A percentile compares a stretch with the other conserved stretches of the same genome.
Evolutionary conservation across 2,797 vertebrate genomes (phyloP).

Genomic region (Sphaeramia orbicularis): DNA sequence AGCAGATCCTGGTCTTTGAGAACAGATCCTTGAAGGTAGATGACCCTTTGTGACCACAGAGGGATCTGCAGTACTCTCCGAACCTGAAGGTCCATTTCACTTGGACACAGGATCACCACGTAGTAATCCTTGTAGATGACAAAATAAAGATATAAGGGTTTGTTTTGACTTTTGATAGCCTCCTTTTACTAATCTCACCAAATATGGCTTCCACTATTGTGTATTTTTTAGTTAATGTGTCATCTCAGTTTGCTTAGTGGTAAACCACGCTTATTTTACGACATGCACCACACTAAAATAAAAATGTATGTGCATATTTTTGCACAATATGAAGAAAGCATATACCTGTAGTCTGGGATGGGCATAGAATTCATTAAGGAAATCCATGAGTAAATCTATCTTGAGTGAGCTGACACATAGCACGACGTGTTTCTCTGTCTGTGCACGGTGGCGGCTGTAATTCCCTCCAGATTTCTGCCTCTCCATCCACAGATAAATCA

Average conservation of each 20-base stretch:
- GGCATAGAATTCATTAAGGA: constrained; percentile 91
- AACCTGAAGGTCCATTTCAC: constrained; percentile 96
- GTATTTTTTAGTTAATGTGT: no score
- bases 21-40: constrained; percentile 96
- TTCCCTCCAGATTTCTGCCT: constrained; percentile 89
- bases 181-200: no score
- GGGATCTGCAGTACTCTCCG: constrained; percentile 95
- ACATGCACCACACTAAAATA: no score
- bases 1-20: constrained; percentile 97
- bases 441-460: constrained; percentile 90
- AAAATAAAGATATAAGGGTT: no score
- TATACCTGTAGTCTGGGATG: constrained; percentile 89
- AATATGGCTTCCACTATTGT: no score
- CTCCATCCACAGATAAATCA: constrained; percentile 91
- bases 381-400: constrained; percentile 91
- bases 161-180: no score
- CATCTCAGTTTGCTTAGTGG: no score
- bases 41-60: constrained; percentile 95
- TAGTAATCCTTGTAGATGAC: constrained; percentile 92
- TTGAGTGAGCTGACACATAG: constrained; percentile 90
- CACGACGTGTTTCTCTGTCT: constrained; percentile 90
- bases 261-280: no score
- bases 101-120: constrained; percentile 95
- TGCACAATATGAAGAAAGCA: no score
- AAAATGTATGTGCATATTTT: no score